Evolutionary conservation across 2,888 invertebrate genomes (phyloP), one percentile per base, ranked within the genome.

Genomic region (Lottia scabra): DNA sequence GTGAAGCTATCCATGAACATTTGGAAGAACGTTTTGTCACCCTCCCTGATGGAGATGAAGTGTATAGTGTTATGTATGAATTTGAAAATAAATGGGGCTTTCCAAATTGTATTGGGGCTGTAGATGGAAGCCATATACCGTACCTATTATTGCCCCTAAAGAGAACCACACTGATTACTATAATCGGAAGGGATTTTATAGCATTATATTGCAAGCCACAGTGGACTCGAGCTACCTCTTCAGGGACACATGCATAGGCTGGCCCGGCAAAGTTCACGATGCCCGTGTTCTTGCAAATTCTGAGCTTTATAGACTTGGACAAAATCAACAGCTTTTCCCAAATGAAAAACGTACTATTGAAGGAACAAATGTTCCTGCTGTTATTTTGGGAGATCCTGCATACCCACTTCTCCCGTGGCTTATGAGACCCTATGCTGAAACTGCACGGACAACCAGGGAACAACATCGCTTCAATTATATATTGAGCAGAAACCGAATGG

Each of bases 261-360:
- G 74, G 67, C 71, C 71, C 5, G 74, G 74, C 1, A 26, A 67
- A 10, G 70, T 70, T 12, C 75, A 75, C 62, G 73, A 73, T 63
- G 70, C 70, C 2, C 23, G 73, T 5, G 70, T 73, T n/a, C 65
- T 71, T 12, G 43, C 67, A 15, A 72, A 65, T 43, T 75, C 70
- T 4, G 38, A 65, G 63, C 2, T 56, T 10, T 19, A 56, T n/a
- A 19, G 1, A 2, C 4, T 19, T 5, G 38, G 38, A 8, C 10
- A 38, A 1, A 6, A 8, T 8, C 68, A 63, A 12, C 43, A 0
- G 26, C 26, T 68, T 1, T 48, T 48, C 19, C n/a, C 0, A 19
- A 10, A 13, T 23, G 4, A n/a, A 0, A n/a, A 6, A 10, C 5
- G 48, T 1, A 44, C 63, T 13, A 12, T 56, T 12, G 8, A 12